Percentiles rank a stretch among this genome's conserved stretches.
These are phyloP conservation scores for Microctonus hyperodae DNA, from an alignment of 2,888 invertebrate genomes.

Conservation along the genomic window DNA sequence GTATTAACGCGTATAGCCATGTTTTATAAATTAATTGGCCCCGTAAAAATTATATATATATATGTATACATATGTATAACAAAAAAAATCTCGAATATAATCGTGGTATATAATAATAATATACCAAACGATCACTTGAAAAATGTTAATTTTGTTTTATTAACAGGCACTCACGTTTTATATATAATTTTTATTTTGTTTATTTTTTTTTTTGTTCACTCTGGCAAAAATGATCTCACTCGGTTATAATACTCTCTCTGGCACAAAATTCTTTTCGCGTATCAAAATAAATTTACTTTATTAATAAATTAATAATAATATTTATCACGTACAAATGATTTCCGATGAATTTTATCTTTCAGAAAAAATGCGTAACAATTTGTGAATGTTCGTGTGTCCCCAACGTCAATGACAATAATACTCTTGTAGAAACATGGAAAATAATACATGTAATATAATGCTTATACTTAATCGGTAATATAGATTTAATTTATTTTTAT, in stretches of 20 bases:
- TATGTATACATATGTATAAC: background rate
- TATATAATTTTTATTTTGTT: background rate
- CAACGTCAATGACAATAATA: conserved; percentile 11
- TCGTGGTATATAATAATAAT: no score
- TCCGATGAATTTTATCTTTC: conserved; percentile 11
- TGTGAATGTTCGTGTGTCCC: conserved; percentile 12
- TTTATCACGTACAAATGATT: background rate
- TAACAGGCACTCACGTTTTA: conserved; percentile 23
- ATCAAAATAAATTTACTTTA: background rate
- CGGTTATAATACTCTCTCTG: conserved; percentile 16
- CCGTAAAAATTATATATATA: background rate
- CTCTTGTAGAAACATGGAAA: background rate
- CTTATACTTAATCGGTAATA: background rate
- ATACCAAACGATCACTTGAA: background rate
- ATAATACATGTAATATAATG: background rate
- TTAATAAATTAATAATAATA: no score
- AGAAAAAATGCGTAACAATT: background rate
- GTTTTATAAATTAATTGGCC: conserved; percentile 3
- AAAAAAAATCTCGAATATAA: background rate
- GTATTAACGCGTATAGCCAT: background rate
- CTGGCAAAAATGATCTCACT: conserved; percentile 19
- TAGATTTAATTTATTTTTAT: no score
- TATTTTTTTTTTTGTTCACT: conserved; percentile 8
- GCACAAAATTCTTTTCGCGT: background rate
- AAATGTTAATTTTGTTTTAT: conserved; percentile 18